phyloP scores from a whole-genome alignment of 2,113 vertebrate genomes.

The Etheostoma cragini region DNA sequence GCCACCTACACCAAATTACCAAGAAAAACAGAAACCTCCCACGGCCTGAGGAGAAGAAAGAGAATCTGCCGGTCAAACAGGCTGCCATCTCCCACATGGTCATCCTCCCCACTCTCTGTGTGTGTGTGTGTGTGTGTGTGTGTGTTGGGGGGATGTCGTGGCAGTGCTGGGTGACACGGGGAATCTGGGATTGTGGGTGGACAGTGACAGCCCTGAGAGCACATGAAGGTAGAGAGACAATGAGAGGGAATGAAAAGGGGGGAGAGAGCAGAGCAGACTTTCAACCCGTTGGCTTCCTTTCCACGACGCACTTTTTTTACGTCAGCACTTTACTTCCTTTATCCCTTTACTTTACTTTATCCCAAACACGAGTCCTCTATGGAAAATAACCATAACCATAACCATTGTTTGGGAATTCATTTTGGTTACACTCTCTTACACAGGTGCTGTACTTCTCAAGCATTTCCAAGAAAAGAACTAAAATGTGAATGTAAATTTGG shows the following conservation, averaged over 20 bases:
- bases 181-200: conserved; percentile 71
- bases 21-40: conserved; percentile 83
- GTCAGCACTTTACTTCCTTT: conserved; percentile 42
- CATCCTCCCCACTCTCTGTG: conserved; percentile 36
- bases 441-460: background rate
- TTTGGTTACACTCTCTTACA: background rate
- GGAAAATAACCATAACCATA: background rate
- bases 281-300: background rate
- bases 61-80: conserved; percentile 58
- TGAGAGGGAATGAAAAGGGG: conserved; percentile 26
- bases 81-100: conserved; percentile 74
- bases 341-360: background rate
- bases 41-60: conserved; percentile 69
- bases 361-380: background rate
- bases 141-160: conserved; percentile 40
- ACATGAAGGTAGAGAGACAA: conserved; percentile 56
- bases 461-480: background rate
- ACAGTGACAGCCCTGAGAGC: conserved; percentile 60
- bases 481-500: background rate
- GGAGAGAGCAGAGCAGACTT: background rate
- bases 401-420: background rate
- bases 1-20: conserved; percentile 80
- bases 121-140: conserved; percentile 33
- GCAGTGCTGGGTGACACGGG: conserved; percentile 50
- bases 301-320: background rate